A percentile compares a stretch with the other conserved stretches of the same genome.
Evolutionary conservation across 1,140 invertebrate genomes (phyloP).

Genomic region (Megathymus violae): DNA sequence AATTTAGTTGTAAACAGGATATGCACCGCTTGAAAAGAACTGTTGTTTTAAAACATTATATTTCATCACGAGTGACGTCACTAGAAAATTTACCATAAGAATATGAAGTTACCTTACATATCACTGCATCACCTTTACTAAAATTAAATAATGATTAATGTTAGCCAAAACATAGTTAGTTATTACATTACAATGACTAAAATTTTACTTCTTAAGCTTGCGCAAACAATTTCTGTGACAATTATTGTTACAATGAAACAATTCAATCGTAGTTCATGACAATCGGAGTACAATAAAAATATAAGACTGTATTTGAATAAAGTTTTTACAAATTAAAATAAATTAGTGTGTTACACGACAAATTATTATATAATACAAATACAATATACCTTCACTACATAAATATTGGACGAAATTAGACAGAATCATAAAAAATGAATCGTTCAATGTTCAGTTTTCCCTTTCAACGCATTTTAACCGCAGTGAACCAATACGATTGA

Average conservation of each 20-base stretch:
- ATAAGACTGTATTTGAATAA: too few species aligned
- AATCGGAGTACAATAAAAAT: neutral
- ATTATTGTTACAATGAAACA: neutral
- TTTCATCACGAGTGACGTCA: neutral
- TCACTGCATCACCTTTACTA: conserved; percentile 54
- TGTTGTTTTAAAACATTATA: neutral
- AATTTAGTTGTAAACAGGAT: too few species aligned
- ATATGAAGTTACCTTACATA: conserved; percentile 66
- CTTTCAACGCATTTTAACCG: too few species aligned
- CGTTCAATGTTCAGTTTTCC: too few species aligned
- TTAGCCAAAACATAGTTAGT: conserved; percentile 50
- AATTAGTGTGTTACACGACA: too few species aligned
- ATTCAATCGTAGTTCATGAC: neutral
- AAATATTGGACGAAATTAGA: too few species aligned
- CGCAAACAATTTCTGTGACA: neutral
- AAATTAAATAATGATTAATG: conserved; percentile 62
- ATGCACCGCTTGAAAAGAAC: neutral
- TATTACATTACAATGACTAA: conserved; percentile 63
- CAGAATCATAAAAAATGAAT: too few species aligned
- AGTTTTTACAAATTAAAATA: too few species aligned
- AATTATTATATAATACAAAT: too few species aligned
- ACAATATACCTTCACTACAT: too few species aligned
- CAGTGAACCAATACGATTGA: too few species aligned
- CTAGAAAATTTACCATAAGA: conserved; percentile 42
- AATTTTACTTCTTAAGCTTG: conserved; percentile 49